phyloP scores from a whole-genome alignment of 2,797 vertebrate genomes.

The Myiothlypis chrysogaster region DNA sequence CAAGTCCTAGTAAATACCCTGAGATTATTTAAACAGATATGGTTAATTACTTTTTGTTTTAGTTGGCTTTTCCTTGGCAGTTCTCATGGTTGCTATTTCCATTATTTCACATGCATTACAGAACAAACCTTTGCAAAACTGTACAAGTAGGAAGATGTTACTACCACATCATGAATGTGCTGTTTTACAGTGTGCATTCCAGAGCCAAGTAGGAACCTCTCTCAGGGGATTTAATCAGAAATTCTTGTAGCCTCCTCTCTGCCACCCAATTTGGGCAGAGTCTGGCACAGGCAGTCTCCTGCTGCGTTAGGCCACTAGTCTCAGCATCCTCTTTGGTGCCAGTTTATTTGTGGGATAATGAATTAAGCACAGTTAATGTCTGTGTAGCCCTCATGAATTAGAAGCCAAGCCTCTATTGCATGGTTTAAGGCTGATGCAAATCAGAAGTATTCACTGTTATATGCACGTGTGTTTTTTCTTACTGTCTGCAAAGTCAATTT shows the following conservation, averaged over 20 bases:
- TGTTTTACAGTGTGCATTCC: not conserved
- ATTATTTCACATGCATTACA: not conserved
- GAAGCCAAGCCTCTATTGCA: not conserved
- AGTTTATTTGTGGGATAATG: not conserved
- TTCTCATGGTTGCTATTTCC: rapidly evolving
- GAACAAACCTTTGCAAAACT: not conserved
- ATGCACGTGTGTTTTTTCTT: not conserved
- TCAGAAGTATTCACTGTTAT: not conserved
- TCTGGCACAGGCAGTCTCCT: not conserved
- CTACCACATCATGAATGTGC: not conserved
- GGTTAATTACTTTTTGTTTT: not conserved
- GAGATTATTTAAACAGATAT: not conserved
- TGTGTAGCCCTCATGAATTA: rapidly evolving
- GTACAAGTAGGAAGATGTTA: not conserved
- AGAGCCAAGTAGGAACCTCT: not conserved
- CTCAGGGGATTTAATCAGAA: not conserved
- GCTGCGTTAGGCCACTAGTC: not conserved
- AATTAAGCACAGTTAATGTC: not conserved
- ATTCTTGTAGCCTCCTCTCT: not conserved
- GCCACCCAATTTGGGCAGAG: not conserved
- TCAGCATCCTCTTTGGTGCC: not conserved
- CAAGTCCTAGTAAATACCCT: not conserved
- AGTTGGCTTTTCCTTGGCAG: not conserved
- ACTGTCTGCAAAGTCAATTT: not conserved
- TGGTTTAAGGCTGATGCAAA: not conserved